These are phyloP conservation scores for Manacus vitellinus DNA, from an alignment of 2,113 vertebrate genomes.

Conservation along the genomic window DNA sequence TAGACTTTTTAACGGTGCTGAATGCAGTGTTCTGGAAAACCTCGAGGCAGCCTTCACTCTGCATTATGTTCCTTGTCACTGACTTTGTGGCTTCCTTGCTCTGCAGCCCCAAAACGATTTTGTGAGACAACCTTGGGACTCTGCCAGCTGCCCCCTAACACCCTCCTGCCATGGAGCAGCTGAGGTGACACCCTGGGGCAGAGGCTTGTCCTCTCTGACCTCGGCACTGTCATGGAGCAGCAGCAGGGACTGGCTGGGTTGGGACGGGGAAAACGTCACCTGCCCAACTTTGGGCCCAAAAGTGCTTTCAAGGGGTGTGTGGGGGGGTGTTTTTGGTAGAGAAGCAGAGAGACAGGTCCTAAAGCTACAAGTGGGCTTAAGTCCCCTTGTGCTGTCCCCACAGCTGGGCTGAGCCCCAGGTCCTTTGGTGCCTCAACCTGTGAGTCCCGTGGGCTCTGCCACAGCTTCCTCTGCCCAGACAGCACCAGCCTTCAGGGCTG, in stretches of 20 bases:
- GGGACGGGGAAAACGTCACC: background rate
- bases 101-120: background rate
- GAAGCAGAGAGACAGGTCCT: background rate
- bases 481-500: fast-evolving
- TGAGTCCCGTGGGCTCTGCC: fast-evolving
- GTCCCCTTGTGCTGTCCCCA: fast-evolving
- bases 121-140: background rate
- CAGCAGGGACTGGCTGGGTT: background rate
- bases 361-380: background rate
- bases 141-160: background rate
- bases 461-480: background rate
- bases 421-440: background rate
- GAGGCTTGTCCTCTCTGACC: background rate
- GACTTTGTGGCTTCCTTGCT: background rate
- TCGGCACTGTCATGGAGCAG: background rate
- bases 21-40: conserved; percentile 23
- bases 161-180: background rate
- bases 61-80: background rate
- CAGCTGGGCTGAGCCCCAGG: background rate
- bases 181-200: background rate
- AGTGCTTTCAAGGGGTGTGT: background rate
- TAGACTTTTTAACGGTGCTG: background rate
- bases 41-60: conserved; percentile 34
- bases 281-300: background rate
- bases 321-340: fast-evolving